Evolutionary conservation across 2,797 vertebrate species (phyloP), one percentile per base, ranked within the genome.

Genomic region (Pipistrellus kuhlii): DNA sequence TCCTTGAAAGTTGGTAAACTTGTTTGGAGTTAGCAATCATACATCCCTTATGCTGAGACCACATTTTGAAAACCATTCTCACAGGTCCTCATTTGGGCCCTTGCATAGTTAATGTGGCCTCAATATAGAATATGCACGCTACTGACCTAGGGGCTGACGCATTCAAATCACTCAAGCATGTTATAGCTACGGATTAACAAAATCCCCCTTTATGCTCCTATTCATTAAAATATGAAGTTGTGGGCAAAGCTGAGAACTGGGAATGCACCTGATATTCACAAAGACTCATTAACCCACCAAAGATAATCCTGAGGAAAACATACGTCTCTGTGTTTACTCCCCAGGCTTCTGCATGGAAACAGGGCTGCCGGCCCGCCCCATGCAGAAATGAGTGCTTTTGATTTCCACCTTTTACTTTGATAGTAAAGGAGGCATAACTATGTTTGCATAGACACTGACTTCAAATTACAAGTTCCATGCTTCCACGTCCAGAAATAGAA

Each of bases 231-330:
- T 85, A 93, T 69, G 87, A 95, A 96, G 38, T 80, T 96, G 69
- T 85, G 94, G 95, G 91, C 91, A 96, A 93, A 96, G 84, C 57
- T 95, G 96, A 94, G 94, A 97, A 94, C 96, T 97, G 97, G 96
- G 95, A 98, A 91, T 57, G 69, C 71, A 97, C 95, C 94, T 98
- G 95, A 97, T 97, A 97, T 97, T 96, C 32, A 93, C 62, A 78
- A 97, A 97, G 96, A 91, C 87, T 71, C 88, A 96, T 98, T 98
- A 97, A 97, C 95, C 55, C 80, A 91, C 94, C 93, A 87, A 95
- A 94, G 91, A 95, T 93, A 95, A 96, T 95, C 90, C 94, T 78
- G 85, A 96, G 64, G 81, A 93, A 96, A 97, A 97, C 92, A 78
- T 71, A 94, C 18, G 94, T 21, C 92, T 96, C 94, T 97, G 12